These are phyloP conservation scores for Alentia gelatinosa DNA, from an alignment of 2,888 invertebrate species.

Conservation along the genomic window DNA sequence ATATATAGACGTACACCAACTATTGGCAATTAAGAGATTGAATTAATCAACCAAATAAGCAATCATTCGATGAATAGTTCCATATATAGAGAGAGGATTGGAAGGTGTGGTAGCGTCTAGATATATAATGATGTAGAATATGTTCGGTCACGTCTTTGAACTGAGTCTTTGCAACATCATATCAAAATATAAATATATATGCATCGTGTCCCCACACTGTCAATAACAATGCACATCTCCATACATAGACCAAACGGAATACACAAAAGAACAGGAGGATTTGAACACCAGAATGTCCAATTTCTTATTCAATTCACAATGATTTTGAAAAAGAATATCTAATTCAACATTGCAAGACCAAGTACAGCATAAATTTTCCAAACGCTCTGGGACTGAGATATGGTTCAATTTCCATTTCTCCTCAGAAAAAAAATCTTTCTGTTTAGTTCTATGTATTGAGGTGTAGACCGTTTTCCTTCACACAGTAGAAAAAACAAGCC, in stretches of 20 bases:
- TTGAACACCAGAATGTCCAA: too few species aligned
- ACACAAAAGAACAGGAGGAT: too few species aligned
- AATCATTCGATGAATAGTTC: neutral
- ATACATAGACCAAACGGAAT: conserved; percentile 38
- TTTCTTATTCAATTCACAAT: neutral
- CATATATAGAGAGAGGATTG: neutral
- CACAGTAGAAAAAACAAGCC: conserved; percentile 33
- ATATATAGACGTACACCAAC: conserved; percentile 3
- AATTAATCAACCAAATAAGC: neutral
- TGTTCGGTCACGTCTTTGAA: conserved; percentile 4
- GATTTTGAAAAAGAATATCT: too few species aligned
- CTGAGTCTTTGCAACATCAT: conserved; percentile 37
- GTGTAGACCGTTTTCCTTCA: conserved; percentile 34
- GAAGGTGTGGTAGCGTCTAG: neutral
- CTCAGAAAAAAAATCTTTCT: too few species aligned
- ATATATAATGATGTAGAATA: neutral
- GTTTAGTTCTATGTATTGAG: conserved; percentile 26
- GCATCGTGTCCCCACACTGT: conserved; percentile 40
- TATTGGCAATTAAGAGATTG: neutral
- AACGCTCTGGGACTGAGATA: neutral
- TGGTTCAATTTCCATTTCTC: neutral
- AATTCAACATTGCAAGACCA: too few species aligned
- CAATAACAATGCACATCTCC: conserved; percentile 27
- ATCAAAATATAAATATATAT: conserved; percentile 50
- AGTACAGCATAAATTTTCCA: too few species aligned